Evolutionary conservation across 2,888 invertebrate genomes (phyloP), one percentile per base, ranked within the genome.

Genomic region (Apodemia hepburni): DNA sequence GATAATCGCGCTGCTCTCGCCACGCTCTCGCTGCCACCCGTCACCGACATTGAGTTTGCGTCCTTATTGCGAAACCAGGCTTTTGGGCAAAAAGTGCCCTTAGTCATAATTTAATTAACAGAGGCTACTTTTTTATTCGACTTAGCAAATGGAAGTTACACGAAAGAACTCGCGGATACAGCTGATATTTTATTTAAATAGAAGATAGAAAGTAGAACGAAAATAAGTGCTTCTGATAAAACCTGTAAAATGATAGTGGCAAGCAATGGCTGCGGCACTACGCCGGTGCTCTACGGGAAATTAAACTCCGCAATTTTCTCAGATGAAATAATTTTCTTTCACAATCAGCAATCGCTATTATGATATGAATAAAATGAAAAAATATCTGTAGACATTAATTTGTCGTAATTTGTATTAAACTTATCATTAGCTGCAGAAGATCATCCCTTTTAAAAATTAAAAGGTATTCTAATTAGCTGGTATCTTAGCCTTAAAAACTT

Each of bases 281-380:
- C 62, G 33, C 54, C 61, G 15, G 62, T 63, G 60, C 62, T 67
- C 67, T 63, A 58, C 63, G 64, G 68, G 65, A 68, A 68, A 68
- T 67, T 62, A 62, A 54, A 64, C 59, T 51, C 62, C 59, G 65
- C 63, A 58, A 61, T 65, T 67, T 66, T 66, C 66, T 63, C 49
- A 49, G 60, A 49, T 60, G 57, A 38, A 64, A 65, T 66, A 64
- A 64, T 63, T 68, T 62, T 64, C 58, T 47, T 58, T 42, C 45
- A n/a, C 33, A 22, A 22, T 22, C 22, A 2, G 22, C 29, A 33
- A 27, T 45, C 58, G 45, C 18, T 45, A 61, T 45, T 61, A 61
- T 58, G 9, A 58, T 61, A 47, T 33, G 58, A 47, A 47, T 58
- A 18, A 29, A 47, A 61, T 61, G 35, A 61, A 27, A 42, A 29